Conservation (phyloP, 2,888 invertebrate genomes). For the Ichneumon xanthorius region DNA sequence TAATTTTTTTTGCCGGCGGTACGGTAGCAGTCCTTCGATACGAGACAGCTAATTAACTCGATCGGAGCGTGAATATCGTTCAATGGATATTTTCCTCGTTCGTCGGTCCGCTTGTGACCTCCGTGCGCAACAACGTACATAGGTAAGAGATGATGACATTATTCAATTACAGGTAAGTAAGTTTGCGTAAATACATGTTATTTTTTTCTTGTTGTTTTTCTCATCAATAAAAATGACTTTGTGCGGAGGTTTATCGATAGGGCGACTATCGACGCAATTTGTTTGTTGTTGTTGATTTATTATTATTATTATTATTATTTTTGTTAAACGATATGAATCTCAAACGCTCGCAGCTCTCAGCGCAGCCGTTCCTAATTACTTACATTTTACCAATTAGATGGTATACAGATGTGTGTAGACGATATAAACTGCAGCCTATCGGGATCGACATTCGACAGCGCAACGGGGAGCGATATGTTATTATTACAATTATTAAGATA, state of each 20-base stretch:
- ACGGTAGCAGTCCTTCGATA: conserved; percentile 39
- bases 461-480: conserved; percentile 66
- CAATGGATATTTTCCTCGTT: conserved; percentile 18
- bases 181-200: conserved; percentile 50
- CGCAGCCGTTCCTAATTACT: conserved; percentile 43
- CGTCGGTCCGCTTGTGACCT: conserved; percentile 4
- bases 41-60: conserved; percentile 48
- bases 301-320: conserved; percentile 1
- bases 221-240: conserved; percentile 62
- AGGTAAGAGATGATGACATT: conserved; percentile 43
- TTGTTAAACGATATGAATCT: conserved; percentile 45
- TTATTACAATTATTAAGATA: conserved; percentile 61
- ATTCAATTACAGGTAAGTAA: conserved; percentile 61
- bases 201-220: conserved; percentile 7
- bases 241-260: conserved; percentile 62
- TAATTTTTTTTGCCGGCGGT: conserved; percentile 35
- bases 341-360: conserved; percentile 44
- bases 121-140: conserved; percentile 30
- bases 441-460: conserved; percentile 64
- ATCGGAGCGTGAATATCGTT: conserved; percentile 25
- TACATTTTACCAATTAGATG: conserved; percentile 61
- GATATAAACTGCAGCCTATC: conserved; percentile 63
- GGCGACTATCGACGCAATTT: conserved; percentile 58
- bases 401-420: conserved; percentile 47
- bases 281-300: neutral